phyloP scores from a whole-genome alignment of 2,888 invertebrate genomes.

The Protonemura montana region DNA sequence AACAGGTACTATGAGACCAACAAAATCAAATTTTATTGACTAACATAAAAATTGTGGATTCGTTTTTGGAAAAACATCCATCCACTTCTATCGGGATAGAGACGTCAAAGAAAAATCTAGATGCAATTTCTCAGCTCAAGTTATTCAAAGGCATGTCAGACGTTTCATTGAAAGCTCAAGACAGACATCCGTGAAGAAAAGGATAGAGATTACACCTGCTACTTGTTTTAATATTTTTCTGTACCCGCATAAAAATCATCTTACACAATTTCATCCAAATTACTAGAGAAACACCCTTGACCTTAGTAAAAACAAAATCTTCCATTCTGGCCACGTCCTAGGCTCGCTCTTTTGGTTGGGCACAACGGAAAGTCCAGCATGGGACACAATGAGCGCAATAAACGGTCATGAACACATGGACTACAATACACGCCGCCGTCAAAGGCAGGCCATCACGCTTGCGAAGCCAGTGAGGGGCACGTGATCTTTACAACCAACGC shows the following conservation, averaged over 20 bases:
- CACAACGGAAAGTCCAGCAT: neutral
- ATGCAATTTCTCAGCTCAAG: neutral
- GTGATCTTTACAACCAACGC: neutral
- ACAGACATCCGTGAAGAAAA: neutral
- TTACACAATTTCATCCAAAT: neutral
- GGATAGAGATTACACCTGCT: neutral
- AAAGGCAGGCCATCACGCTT: neutral
- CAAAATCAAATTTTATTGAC: constrained; percentile 32
- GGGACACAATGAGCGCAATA: neutral
- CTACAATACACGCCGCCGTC: neutral
- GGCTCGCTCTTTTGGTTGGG: neutral
- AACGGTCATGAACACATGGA: neutral
- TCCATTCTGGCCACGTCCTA: neutral
- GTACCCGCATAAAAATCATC: neutral
- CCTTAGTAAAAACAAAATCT: neutral
- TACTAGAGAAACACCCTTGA: neutral
- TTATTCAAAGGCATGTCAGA: neutral
- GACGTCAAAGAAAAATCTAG: neutral
- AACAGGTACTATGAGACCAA: constrained; percentile 33
- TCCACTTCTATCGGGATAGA: neutral
- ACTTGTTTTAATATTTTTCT: neutral
- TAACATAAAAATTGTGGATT: neutral
- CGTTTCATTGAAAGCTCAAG: neutral
- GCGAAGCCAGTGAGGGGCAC: neutral
- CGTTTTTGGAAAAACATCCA: constrained; percentile 25